These are phyloP conservation scores for Mechanitis mazaeus DNA, from an alignment of 2,888 invertebrate genomes.

Conservation along the genomic window DNA sequence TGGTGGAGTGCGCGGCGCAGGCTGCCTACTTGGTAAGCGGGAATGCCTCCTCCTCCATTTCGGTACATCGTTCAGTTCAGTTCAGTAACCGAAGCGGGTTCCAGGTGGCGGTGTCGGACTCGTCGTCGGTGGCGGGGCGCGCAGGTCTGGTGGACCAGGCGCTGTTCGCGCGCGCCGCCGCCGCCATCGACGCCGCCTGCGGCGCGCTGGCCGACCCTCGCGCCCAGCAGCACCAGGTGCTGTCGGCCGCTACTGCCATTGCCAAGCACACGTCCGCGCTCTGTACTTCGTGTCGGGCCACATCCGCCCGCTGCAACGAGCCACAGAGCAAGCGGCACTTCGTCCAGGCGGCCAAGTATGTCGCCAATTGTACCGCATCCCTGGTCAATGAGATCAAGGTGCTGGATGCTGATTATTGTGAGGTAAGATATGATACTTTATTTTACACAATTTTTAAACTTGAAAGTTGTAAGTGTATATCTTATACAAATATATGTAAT, in stretches of 20 bases:
- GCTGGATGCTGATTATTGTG: constrained; percentile 88
- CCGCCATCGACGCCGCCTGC: constrained; percentile 94
- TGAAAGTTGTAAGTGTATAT: too few species aligned
- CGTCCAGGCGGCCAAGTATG: constrained; percentile 97
- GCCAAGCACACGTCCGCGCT: constrained; percentile 97
- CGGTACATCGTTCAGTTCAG: too few species aligned
- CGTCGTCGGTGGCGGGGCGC: constrained; percentile 90
- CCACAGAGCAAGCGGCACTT: constrained; percentile 97
- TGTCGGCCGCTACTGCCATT: constrained; percentile 94
- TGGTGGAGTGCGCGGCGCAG: constrained; percentile 95
- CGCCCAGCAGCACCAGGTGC: constrained; percentile 87
- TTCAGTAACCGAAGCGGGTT: background rate
- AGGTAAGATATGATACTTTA: constrained; percentile 47
- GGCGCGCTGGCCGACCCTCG: constrained; percentile 82
- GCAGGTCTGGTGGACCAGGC: constrained; percentile 93
- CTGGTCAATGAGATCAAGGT: constrained; percentile 97
- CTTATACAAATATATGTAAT: too few species aligned
- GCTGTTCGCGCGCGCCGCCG: constrained; percentile 90
- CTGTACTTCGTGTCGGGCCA: constrained; percentile 95
- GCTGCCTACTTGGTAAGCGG: constrained; percentile 88
- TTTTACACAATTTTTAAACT: background rate
- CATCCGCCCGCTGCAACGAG: constrained; percentile 92
- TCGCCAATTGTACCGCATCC: constrained; percentile 95
- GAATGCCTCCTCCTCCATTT: too few species aligned
- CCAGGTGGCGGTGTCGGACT: constrained; percentile 92